Evolutionary conservation across 1,140 invertebrate species (phyloP).

Genomic region (Contarinia nasturtii): DNA sequence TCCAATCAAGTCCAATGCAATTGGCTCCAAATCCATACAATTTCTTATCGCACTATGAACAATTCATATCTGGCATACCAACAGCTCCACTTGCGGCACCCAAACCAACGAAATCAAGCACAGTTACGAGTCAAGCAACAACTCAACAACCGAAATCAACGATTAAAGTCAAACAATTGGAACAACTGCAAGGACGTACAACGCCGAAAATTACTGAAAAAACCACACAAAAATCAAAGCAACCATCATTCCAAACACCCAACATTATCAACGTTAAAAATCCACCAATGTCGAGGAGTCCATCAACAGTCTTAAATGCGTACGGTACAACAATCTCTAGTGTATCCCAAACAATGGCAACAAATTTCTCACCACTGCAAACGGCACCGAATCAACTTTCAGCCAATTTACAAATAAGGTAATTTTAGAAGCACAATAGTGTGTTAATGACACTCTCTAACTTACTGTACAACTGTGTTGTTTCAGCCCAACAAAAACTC

Average conservation of each 20-base stretch:
- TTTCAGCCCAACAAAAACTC: constrained; percentile 31
- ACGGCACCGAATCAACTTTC: not conserved
- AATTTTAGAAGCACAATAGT: not conserved
- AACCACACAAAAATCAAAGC: not conserved
- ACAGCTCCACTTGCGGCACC: not conserved
- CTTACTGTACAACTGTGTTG: no score
- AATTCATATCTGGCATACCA: not conserved
- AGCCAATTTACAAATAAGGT: no score
- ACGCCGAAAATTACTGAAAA: no score
- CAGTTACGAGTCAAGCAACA: not conserved
- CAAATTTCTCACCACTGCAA: not conserved
- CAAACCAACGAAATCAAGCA: not conserved
- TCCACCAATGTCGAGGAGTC: not conserved
- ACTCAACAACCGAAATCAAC: no score
- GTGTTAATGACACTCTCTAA: not conserved
- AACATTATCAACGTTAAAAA: not conserved
- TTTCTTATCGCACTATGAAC: not conserved
- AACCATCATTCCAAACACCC: not conserved
- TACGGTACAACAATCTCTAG: no score
- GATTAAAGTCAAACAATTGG: no score
- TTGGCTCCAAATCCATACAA: not conserved
- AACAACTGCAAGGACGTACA: no score
- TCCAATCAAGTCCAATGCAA: not conserved
- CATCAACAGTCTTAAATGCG: no score
- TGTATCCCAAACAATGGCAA: no score